Evolutionary conservation across 2,888 invertebrate genomes (phyloP), one percentile per base, ranked within the genome.

Genomic region (Drosophila helvetica): DNA sequence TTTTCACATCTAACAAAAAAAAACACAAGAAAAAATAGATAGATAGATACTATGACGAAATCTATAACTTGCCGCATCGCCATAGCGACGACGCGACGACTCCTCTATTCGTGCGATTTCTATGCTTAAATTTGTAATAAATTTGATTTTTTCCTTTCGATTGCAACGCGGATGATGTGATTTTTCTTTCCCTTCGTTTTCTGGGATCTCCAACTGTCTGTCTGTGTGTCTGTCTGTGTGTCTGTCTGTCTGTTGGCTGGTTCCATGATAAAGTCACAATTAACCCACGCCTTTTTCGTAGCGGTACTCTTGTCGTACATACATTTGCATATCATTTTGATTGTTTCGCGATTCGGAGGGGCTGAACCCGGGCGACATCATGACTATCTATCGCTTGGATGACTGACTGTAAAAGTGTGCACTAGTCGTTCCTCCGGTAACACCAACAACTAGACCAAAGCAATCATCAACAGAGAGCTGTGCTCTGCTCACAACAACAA

Each of bases 241-340:
- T 47, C 38, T 47, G 22, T 57, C 71, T 75, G 69, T 78, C 68
- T 74, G 76, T 76, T 70, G 60, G 63, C 69, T 64, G 63, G 67
- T 67, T 48, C 58, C 78, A 77, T 89, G 89, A 89, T 86, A 86
- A 89, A 86, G 88, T 82, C 88, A 85, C 89, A 91, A 91, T 90
- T 90, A 90, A 86, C 87, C 90, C 90, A 91, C 90, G 90, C 90
- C 90, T 90, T 90, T 79, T 88, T 89, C 70, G 78, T 86, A 90
- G 82, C 90, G 89, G 88, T 85, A 86, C 81, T 86, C 84, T 88
- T n/a, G 38, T 38, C 27, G 38, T 84, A 89, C 86, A 89, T 86
- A 89, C 78, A 89, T 89, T 89, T 90, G 90, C 89, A 89, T 90
- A 89, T 83, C 78, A 89, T 87, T 90, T 90, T 89, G 88, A 87